Conservation (phyloP, 2,113 vertebrate genomes). For the Thunnus maccoyii region DNA sequence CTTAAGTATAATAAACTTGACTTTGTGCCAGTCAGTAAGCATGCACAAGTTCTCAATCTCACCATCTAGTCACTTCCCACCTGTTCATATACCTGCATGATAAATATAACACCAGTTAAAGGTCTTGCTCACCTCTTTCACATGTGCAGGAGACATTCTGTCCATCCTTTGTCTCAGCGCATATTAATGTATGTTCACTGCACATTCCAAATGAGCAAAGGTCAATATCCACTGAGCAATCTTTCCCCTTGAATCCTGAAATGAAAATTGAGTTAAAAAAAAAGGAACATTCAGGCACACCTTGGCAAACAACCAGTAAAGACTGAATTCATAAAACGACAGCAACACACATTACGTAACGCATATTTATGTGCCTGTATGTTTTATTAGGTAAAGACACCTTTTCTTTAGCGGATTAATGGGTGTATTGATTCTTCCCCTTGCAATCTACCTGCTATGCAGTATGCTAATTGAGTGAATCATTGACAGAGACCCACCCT, state of each 20-base stretch:
- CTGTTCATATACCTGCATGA: not conserved
- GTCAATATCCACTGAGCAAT: conserved; percentile 78
- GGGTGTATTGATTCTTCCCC: conserved; percentile 72
- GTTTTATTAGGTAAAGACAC: conserved; percentile 77
- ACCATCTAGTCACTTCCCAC: not conserved
- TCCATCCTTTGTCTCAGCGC: conserved; percentile 70
- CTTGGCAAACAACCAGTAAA: conserved; percentile 29
- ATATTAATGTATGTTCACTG: conserved; percentile 73
- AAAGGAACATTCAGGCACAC: conserved; percentile 21
- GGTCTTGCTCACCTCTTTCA: conserved; percentile 68
- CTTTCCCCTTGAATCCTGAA: conserved; percentile 78
- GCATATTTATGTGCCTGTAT: conserved; percentile 64
- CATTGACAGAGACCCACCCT: conserved; percentile 75
- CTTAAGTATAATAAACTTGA: conserved; percentile 11
- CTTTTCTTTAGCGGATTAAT: conserved; percentile 82
- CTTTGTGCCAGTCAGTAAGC: not conserved
- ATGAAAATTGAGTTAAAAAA: conserved; percentile 10
- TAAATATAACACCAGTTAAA: conserved; percentile 1
- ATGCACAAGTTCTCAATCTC: not conserved
- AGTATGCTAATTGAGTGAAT: conserved; percentile 85
- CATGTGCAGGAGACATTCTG: conserved; percentile 77
- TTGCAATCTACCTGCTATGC: conserved; percentile 77
- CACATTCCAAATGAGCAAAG: conserved; percentile 78
- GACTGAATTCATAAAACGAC: conserved; percentile 30
- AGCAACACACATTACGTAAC: conserved; percentile 30